Percentiles rank a stretch among this genome's conserved stretches.
phyloP scores from a whole-genome alignment of 2,113 vertebrate species.

The Poeciliopsis turrubarensis region DNA sequence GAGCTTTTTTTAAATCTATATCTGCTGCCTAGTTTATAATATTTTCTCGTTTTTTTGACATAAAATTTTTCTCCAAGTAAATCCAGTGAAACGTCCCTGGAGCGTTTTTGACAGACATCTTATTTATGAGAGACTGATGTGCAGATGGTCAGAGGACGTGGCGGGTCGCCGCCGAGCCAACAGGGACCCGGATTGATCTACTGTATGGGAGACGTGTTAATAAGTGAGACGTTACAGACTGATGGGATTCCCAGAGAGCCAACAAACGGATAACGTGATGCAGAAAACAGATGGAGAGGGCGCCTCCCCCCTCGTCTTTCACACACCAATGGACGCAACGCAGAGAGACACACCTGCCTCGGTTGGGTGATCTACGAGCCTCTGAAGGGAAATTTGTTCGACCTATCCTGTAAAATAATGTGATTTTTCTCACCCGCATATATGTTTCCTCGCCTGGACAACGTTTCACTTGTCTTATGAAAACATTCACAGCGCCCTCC shows the following conservation, averaged over 20 bases:
- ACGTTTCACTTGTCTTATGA: conserved; percentile 23
- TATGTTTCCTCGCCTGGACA: not conserved
- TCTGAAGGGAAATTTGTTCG: conserved; percentile 64
- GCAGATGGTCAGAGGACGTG: conserved; percentile 36
- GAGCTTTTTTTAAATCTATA: too few relatives aligned
- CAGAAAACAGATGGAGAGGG: conserved; percentile 76
- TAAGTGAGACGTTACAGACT: conserved; percentile 80
- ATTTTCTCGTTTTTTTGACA: not conserved
- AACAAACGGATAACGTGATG: conserved; percentile 74
- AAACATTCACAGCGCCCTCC: conserved; percentile 10
- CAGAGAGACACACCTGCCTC: conserved; percentile 57
- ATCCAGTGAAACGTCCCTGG: not conserved
- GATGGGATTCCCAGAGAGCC: conserved; percentile 80
- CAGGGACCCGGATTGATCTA: conserved; percentile 34
- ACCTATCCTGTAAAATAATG: conserved; percentile 63
- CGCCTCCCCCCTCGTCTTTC: conserved; percentile 36
- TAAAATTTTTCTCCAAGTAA: not conserved
- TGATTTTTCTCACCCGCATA: conserved; percentile 59
- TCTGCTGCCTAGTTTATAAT: not conserved
- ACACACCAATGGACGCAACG: conserved; percentile 35
- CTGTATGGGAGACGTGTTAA: conserved; percentile 68
- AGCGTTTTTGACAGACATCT: conserved; percentile 25
- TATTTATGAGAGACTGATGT: conserved; percentile 19
- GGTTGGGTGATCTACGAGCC: conserved; percentile 53
- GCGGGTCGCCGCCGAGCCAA: conserved; percentile 48